Percentiles rank a stretch among this genome's conserved stretches.
Evolutionary conservation across 2,113 vertebrate species (phyloP).

Genomic region (Strix uralensis): DNA sequence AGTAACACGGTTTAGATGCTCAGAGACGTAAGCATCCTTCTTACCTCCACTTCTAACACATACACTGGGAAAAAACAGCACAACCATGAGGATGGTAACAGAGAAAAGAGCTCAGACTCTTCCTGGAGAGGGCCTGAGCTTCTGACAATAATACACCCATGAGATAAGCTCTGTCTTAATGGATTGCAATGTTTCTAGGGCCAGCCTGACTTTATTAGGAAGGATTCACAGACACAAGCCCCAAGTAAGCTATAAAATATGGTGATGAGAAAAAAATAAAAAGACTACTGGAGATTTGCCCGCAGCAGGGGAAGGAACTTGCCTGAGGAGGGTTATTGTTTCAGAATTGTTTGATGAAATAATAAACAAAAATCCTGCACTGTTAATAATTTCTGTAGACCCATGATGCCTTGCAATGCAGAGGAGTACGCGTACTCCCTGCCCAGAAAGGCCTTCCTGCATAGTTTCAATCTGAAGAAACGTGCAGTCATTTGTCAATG

Average conservation of each 20-base stretch:
- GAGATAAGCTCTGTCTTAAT: not conserved
- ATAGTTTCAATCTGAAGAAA: not conserved
- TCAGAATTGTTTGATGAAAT: conserved; percentile 29
- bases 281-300: not conserved
- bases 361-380: conserved; percentile 36
- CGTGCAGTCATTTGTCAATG: not conserved
- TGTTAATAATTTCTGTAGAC: conserved; percentile 2
- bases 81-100: not conserved
- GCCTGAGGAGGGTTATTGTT: not conserved
- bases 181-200: not conserved
- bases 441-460: conserved; percentile 24
- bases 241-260: not conserved
- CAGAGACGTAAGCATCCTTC: not conserved
- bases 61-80: no score
- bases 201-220: not conserved
- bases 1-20: not conserved
- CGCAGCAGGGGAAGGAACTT: not conserved
- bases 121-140: not conserved
- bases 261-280: not conserved
- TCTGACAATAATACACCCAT: not conserved
- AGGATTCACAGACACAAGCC: not conserved
- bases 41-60: not conserved
- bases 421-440: conserved; percentile 10
- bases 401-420: not conserved
- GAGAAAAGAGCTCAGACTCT: not conserved